Evolutionary conservation across 1,140 invertebrate genomes (phyloP), one percentile per base, ranked within the genome.

Genomic region (Drosophila albomicans): DNA sequence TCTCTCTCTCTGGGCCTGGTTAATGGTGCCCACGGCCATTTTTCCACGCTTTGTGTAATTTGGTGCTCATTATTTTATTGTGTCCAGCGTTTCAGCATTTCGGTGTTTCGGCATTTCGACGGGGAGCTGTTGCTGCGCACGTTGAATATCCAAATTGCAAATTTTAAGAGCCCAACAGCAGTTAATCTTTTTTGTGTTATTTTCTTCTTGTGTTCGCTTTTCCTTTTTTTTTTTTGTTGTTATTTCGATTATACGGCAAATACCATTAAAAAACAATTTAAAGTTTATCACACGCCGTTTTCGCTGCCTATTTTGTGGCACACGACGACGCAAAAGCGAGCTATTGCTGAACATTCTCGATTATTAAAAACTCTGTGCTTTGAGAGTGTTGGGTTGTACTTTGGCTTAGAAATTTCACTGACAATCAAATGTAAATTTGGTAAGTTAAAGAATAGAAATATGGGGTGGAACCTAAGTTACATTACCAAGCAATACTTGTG

Each of bases 31-130:
- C 71, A 51, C 45, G 70, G 70, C 75, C 71, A 75, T 78, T 75
- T 78, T 68, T 73, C 70, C 71, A 63, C 70, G 75, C 75, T 78
- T 74, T 78, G 75, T 69, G 71, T 78, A 75, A 78, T 75, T 78
- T 78, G 62, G 65, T 69, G 75, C 71, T 75, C 71, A 78, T 78
- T 78, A 78, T 78, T 78, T 78, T 69, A 78, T 78, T 78, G 70
- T 78, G 71, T 68, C 65, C 71, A 69, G 57, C 67, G 58, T 43
- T 69, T 61, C 16, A 16, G 54, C 54, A 20, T 57, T 56, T 38
- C 35, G 35, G 35, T 10, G 35, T 38, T 10, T 57, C 35, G 10
- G 15, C 54, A 16, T 56, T 38, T 54, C 32, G 20, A 5, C 16
- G 28, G 13, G 5, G 20, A 25, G 20, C 20, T 25, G 20, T 25